phyloP scores from a whole-genome alignment of 2,888 invertebrate species.

The Xestia sexstrigata region DNA sequence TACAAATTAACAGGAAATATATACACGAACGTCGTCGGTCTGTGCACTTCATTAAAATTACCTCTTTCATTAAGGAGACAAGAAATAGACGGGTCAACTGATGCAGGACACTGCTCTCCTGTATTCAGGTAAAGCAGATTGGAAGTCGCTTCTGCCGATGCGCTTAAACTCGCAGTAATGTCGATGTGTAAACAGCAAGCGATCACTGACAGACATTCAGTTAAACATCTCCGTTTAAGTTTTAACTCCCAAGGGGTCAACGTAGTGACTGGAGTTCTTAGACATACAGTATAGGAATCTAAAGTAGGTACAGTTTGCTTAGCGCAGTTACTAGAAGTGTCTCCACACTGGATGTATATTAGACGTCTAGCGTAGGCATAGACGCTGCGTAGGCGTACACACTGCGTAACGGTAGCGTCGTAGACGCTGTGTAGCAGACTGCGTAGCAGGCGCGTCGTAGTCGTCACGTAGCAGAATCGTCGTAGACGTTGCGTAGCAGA shows the following conservation, averaged over 20 bases:
- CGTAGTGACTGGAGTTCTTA: not conserved
- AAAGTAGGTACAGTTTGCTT: not conserved
- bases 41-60: no score
- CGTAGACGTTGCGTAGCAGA: not conserved
- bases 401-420: not conserved
- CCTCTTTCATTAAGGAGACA: not conserved
- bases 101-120: not conserved
- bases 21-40: not conserved
- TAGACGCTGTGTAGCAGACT: not conserved
- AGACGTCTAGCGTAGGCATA: not conserved
- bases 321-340: not conserved
- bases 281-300: not conserved
- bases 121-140: not conserved
- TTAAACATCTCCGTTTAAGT: constrained; percentile 21
- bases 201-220: constrained; percentile 12
- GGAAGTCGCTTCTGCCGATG: not conserved
- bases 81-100: not conserved
- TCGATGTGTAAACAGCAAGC: constrained; percentile 21
- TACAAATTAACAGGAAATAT: not conserved
- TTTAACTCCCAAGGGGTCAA: constrained; percentile 21
- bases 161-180: not conserved
- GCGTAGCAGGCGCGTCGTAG: not conserved
- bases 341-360: not conserved
- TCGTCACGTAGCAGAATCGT: not conserved
- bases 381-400: not conserved